Percentiles rank a stretch among this genome's conserved stretches.
Evolutionary conservation across 2,888 invertebrate species (phyloP).

Genomic region (Chymomyza amoena): DNA sequence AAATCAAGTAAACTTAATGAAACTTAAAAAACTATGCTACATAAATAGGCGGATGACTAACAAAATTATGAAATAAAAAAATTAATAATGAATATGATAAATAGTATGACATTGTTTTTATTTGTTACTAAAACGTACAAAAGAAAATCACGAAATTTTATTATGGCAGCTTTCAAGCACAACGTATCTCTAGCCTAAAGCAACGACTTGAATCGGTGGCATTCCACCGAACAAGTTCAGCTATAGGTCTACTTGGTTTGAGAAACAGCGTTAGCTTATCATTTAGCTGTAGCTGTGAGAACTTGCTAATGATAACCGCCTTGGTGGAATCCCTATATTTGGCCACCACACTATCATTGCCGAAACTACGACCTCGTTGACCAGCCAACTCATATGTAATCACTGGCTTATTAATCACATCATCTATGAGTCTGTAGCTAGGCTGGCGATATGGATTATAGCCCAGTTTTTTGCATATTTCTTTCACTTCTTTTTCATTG

Average conservation of each 20-base stretch:
- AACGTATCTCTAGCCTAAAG: conserved; percentile 76
- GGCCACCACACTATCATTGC: conserved; percentile 55
- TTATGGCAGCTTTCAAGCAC: conserved; percentile 49
- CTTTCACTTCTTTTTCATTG: conserved; percentile 78
- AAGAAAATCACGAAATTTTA: conserved; percentile 31
- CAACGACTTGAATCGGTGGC: conserved; percentile 75
- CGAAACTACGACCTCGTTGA: conserved; percentile 57
- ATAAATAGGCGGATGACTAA: conserved; percentile 48
- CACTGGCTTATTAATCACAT: conserved; percentile 62
- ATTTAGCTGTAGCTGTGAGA: conserved; percentile 76
- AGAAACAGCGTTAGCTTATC: conserved; percentile 72
- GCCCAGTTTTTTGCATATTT: conserved; percentile 83
- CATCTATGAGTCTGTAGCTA: conserved; percentile 75
- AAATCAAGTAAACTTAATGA: conserved; percentile 31
- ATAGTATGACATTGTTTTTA: conserved; percentile 34
- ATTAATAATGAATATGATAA: conserved; percentile 27
- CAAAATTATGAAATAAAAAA: conserved; percentile 35
- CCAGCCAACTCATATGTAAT: conserved; percentile 62
- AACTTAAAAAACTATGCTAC: conserved; percentile 26
- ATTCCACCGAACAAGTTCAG: conserved; percentile 76
- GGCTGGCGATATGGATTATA: conserved; percentile 79
- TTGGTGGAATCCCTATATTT: conserved; percentile 75
- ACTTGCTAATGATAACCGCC: conserved; percentile 74
- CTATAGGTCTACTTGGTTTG: conserved; percentile 77
- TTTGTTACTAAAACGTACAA: conserved; percentile 68